Base-by-base conservation (phyloP, 1,140 invertebrate species). In the Antheraea mylitta region DNA sequence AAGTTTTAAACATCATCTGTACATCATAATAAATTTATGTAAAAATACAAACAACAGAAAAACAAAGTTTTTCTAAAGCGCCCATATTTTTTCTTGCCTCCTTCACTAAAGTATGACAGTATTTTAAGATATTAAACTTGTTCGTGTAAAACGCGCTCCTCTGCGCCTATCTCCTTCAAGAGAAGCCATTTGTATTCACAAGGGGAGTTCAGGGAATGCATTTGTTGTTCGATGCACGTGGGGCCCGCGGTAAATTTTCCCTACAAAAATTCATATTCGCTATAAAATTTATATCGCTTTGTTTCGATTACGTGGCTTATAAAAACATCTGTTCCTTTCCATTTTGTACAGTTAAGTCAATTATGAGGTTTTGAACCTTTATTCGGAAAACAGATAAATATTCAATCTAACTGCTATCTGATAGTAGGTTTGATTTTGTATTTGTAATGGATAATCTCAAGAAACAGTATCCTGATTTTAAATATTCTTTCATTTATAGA, bases 101-200 rank as follows among this genome's bases (percentile, higher is more conserved):
- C 30, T 16, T 7, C 11, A 42, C 38, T 9, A 60, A 60, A 30
- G 22, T 30, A 19, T 22, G 22, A 9, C 18, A 70, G 71, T 74
- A 73, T 87, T 53, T 84, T 85, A 85, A 86, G 84, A 87, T 90
- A 90, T 89, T 89, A 89, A 86, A 89, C 78, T 84, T 81, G 69
- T 81, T 74, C 75, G 37, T 66, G 75, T 84, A 88, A 86, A 82
- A 81, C 80, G 80, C 78, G 68, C 80, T 85, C 87, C 83, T 36
- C 74, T 70, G 72, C 68, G 81, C 83, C 82, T 89, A 83, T 80
- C 82, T 78, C 65, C 74, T 73, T 53, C 70, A 72, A 85, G 75
- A 73, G 77, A 42, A 83, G 73, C 82, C 69, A 90, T 89, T 89
- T 86, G 84, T 89, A 89, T 90, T 90, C 86, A 81, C 83, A 75